phyloP scores from a whole-genome alignment of 1,140 invertebrate genomes.

The Drosophila ohnishii region DNA sequence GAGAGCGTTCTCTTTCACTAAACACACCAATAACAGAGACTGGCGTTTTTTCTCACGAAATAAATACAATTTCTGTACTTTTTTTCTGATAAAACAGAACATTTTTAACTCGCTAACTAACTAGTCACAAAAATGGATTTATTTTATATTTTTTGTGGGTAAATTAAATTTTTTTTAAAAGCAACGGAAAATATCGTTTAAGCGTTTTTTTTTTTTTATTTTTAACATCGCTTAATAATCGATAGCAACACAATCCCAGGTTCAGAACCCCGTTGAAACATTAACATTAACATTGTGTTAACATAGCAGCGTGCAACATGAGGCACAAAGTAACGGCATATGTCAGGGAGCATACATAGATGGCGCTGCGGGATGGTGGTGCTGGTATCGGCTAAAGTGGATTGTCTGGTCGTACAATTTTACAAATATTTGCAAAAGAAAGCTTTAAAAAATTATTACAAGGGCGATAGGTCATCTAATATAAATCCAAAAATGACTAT shows the following conservation, averaged over 20 bases:
- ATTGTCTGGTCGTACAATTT: background rate
- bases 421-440: background rate
- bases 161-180: background rate
- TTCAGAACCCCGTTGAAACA: background rate
- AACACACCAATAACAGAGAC: too few species aligned
- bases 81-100: background rate
- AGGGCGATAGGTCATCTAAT: background rate
- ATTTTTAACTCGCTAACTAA: background rate
- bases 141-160: too few species aligned
- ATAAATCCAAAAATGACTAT: background rate
- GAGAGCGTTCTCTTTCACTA: background rate
- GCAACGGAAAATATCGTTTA: background rate
- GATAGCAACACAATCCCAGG: background rate
- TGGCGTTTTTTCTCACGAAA: background rate
- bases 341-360: background rate
- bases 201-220: background rate
- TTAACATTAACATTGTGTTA: background rate
- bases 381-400: background rate
- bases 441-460: background rate
- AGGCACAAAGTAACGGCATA: background rate
- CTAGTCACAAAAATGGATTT: too few species aligned
- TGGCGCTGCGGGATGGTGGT: background rate
- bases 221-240: background rate
- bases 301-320: background rate
- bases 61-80: fast-evolving